These are phyloP conservation scores for Euschistus heros DNA, from an alignment of 1,140 invertebrate genomes.

Conservation along the genomic window DNA sequence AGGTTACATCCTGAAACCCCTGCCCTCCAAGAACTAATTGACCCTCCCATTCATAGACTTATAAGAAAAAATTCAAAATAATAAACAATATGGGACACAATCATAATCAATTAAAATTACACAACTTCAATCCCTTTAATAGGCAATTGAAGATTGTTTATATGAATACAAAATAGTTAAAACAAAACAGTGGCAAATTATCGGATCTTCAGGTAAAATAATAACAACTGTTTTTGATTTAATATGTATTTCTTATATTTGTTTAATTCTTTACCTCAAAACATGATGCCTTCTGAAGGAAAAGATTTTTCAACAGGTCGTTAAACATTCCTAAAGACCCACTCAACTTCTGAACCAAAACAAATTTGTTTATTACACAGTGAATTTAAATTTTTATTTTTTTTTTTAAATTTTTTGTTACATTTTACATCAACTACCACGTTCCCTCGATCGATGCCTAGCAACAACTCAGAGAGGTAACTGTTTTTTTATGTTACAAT, in stretches of 20 bases:
- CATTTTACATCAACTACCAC: no score
- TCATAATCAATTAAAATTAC: no score
- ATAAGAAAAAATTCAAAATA: no score
- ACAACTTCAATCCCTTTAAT: neutral
- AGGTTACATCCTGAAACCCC: no score
- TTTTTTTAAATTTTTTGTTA: no score
- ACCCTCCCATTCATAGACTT: neutral
- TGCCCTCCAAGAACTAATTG: neutral
- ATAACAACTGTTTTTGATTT: no score
- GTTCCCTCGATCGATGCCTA: no score
- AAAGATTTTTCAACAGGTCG: constrained; percentile 24
- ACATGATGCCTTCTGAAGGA: constrained; percentile 26
- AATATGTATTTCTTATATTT: neutral
- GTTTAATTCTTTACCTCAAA: constrained; percentile 22
- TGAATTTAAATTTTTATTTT: no score
- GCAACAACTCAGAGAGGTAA: no score
- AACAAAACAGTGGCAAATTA: neutral
- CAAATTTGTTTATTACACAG: neutral
- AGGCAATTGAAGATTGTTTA: neutral
- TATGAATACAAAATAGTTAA: neutral
- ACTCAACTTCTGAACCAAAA: constrained; percentile 16
- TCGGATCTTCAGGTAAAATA: no score
- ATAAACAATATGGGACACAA: no score
- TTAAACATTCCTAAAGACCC: constrained; percentile 26
- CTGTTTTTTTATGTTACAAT: no score